Evolutionary conservation across 2,888 invertebrate species (phyloP).

Genomic region (Anarsia innoxiella): DNA sequence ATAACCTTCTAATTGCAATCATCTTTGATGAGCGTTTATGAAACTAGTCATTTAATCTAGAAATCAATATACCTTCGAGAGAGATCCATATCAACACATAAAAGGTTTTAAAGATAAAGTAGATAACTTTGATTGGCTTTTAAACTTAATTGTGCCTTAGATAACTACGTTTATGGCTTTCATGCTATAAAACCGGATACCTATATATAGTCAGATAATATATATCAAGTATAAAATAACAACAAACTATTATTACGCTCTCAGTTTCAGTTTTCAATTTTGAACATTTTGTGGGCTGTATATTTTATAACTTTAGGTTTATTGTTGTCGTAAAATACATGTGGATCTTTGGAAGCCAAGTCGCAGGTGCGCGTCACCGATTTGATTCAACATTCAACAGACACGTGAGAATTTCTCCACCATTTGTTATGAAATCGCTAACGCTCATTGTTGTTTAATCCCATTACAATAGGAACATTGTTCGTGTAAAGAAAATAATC

Average conservation of each 20-base stretch:
- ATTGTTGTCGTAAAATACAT: constrained; percentile 11
- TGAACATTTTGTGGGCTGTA: constrained; percentile 7
- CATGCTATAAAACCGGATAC: constrained; percentile 9
- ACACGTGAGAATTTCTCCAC: constrained; percentile 59
- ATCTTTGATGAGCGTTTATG: neutral
- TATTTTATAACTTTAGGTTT: constrained; percentile 11
- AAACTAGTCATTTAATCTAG: neutral
- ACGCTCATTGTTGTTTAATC: constrained; percentile 56
- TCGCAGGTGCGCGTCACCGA: constrained; percentile 11
- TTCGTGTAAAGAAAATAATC: constrained; percentile 37
- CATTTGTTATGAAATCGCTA: constrained; percentile 58
- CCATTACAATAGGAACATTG: constrained; percentile 51
- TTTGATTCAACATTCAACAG: constrained; percentile 27
- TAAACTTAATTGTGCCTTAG: constrained; percentile 13
- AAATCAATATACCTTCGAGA: neutral
- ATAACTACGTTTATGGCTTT: constrained; percentile 7
- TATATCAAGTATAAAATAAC: too few relatives aligned
- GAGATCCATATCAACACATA: too few relatives aligned
- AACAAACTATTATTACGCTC: neutral
- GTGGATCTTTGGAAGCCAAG: neutral
- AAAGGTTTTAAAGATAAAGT: constrained; percentile 9
- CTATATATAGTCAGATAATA: too few relatives aligned
- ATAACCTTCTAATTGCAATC: neutral
- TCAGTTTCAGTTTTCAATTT: constrained; percentile 6
- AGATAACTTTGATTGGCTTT: constrained; percentile 12